Percentiles rank a stretch among this genome's conserved stretches.
phyloP scores from a whole-genome alignment of 1,140 invertebrate genomes.

The Meloidogyne hapla region DNA sequence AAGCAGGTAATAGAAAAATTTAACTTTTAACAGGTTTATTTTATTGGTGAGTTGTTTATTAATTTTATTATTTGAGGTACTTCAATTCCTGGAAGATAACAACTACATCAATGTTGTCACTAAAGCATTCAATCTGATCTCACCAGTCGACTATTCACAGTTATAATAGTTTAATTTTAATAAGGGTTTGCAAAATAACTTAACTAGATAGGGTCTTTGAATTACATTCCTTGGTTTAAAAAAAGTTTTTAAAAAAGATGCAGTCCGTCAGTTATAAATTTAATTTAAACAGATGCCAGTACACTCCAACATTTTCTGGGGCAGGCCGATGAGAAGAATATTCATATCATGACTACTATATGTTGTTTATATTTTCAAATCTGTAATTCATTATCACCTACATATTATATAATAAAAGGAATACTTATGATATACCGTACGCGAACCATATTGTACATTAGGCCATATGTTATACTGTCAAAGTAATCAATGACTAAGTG shows the following conservation, averaged over 20 bases:
- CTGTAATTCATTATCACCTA: neutral
- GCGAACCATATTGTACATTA: too few relatives aligned
- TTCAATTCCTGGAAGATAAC: conserved; percentile 63
- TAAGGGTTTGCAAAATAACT: neutral
- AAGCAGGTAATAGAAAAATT: conserved; percentile 35
- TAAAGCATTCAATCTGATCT: conserved; percentile 64
- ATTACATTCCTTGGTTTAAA: too few relatives aligned
- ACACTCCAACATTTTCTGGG: conserved; percentile 63
- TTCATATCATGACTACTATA: neutral
- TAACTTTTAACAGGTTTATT: too few relatives aligned
- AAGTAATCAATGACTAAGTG: too few relatives aligned
- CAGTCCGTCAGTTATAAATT: neutral
- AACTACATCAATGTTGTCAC: conserved; percentile 64
- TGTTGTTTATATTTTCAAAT: neutral
- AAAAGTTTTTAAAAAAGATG: neutral
- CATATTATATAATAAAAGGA: too few relatives aligned
- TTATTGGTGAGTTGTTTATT: too few relatives aligned
- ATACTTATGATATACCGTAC: too few relatives aligned
- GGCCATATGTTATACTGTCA: too few relatives aligned
- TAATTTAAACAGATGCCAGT: conserved; percentile 48
- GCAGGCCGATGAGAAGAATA: conserved; percentile 53
- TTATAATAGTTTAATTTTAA: neutral
- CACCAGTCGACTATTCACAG: conserved; percentile 62
- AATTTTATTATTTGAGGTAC: conserved; percentile 38
- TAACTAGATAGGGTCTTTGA: too few relatives aligned